Conservation (phyloP, 2,797 vertebrate genomes). For the Petrocephalus schoutedeni region DNA sequence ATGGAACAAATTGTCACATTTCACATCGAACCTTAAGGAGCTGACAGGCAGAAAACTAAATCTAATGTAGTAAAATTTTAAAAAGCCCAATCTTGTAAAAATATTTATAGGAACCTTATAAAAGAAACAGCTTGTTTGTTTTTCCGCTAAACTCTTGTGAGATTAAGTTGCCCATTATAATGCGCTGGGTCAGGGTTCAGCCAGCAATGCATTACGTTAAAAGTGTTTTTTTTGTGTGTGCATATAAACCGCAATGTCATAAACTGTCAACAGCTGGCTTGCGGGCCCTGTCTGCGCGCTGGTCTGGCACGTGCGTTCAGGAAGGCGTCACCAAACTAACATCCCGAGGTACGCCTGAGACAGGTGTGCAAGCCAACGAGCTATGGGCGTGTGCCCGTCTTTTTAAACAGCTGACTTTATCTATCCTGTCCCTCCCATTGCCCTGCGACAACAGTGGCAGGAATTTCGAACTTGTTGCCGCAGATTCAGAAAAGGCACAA, state of each 20-base stretch:
- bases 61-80: background rate
- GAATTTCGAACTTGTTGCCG: background rate
- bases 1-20: background rate
- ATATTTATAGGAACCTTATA: background rate
- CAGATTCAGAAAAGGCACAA: background rate
- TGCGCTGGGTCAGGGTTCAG: background rate
- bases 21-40: background rate
- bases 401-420: background rate
- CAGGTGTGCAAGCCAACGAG: background rate
- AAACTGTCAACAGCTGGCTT: background rate
- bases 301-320: background rate
- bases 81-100: background rate
- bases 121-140: background rate
- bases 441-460: background rate
- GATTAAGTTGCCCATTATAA: background rate
- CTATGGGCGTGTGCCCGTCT: background rate
- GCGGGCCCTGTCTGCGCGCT: background rate
- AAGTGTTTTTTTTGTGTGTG: background rate
- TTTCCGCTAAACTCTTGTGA: background rate
- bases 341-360: background rate
- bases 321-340: background rate
- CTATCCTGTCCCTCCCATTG: background rate
- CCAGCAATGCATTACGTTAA: background rate
- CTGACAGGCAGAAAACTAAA: background rate
- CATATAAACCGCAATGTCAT: background rate